phyloP scores from a whole-genome alignment of 1,140 invertebrate genomes.

The Marisa cornuarietis region DNA sequence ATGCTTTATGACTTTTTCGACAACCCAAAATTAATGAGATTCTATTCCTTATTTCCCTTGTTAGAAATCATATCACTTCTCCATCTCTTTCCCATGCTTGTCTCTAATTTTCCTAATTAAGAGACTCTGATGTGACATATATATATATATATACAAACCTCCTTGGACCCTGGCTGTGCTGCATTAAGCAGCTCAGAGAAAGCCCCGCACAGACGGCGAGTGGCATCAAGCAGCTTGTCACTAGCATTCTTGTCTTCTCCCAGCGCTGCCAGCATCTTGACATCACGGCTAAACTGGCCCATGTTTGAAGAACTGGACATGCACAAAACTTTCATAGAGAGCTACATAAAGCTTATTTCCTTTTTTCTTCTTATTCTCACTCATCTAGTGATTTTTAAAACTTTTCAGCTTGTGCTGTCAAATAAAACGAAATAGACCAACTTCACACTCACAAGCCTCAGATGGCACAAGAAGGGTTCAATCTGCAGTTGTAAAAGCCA shows the following conservation, averaged over 20 bases:
- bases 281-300: constrained; percentile 94
- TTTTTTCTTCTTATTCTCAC: too few species aligned
- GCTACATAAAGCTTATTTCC: not conserved
- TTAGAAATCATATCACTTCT: too few species aligned
- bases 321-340: not conserved
- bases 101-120: too few species aligned
- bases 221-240: constrained; percentile 89
- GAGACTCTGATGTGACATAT: not conserved
- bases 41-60: too few species aligned
- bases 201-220: constrained; percentile 88
- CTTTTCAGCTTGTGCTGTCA: too few species aligned
- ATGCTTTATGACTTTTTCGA: too few species aligned
- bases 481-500: not conserved
- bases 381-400: too few species aligned
- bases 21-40: too few species aligned
- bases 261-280: constrained; percentile 93
- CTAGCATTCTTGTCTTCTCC: constrained; percentile 87
- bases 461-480: too few species aligned
- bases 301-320: constrained; percentile 81
- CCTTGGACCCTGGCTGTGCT: constrained; percentile 91
- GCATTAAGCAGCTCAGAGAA: constrained; percentile 95
- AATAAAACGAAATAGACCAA: too few species aligned
- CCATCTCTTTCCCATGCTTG: too few species aligned
- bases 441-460: too few species aligned
- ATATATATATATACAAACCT: constrained; percentile 70